Percentiles rank a stretch among this genome's conserved stretches.
Conservation (phyloP, 2,113 vertebrate genomes). For the Festucalex cinctus region DNA sequence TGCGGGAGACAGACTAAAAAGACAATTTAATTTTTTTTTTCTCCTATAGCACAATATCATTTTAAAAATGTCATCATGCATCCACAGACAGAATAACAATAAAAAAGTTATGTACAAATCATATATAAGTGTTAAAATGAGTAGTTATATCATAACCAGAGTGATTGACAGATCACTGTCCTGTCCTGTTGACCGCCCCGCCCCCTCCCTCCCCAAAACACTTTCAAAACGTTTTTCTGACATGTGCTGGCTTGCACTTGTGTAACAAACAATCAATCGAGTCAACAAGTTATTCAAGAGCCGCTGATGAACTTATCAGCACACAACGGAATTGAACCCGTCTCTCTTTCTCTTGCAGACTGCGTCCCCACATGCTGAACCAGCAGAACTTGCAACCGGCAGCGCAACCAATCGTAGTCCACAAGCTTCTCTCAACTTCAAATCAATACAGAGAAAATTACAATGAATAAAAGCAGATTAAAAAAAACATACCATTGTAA, state of each 20-base stretch:
- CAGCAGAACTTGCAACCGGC: background rate
- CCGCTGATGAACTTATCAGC: constrained; percentile 10
- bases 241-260: constrained; percentile 15
- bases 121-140: background rate
- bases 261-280: constrained; percentile 29
- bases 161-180: background rate
- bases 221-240: constrained; percentile 11
- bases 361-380: constrained; percentile 50
- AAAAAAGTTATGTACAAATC: no score
- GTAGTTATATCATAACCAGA: constrained; percentile 5
- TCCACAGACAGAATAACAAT: background rate
- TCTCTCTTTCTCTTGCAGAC: constrained; percentile 44
- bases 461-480: background rate
- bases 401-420: background rate
- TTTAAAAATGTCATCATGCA: no score
- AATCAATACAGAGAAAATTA: background rate
- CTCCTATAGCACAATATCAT: no score
- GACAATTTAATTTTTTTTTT: no score
- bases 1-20: no score
- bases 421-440: background rate
- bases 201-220: constrained; percentile 12
- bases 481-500: background rate
- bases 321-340: constrained; percentile 23
- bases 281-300: constrained; percentile 24
- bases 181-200: background rate